Conservation (phyloP, 1,140 invertebrate species). For the Drosophila yakuba region DNA sequence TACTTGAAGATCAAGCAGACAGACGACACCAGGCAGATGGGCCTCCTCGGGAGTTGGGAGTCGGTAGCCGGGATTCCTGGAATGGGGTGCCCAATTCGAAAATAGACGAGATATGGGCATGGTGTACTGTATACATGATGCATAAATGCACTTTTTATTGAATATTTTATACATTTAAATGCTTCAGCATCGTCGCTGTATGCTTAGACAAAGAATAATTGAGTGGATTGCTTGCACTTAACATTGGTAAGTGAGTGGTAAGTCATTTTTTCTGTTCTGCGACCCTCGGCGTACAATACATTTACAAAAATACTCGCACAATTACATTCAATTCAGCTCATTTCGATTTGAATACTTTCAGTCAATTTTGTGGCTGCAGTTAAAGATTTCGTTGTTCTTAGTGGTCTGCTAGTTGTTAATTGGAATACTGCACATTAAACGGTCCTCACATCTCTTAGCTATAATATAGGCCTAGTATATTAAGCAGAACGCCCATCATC, state of each 20-base stretch:
- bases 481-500: constrained; percentile 72
- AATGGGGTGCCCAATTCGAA: constrained; percentile 43
- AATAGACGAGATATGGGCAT: constrained; percentile 30
- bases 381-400: constrained; percentile 61
- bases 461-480: constrained; percentile 75
- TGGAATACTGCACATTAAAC: constrained; percentile 65
- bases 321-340: constrained; percentile 25
- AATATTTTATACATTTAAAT: constrained; percentile 59
- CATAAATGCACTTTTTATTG: constrained; percentile 59
- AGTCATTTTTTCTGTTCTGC: constrained; percentile 11
- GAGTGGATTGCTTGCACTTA: constrained; percentile 50
- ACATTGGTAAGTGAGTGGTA: constrained; percentile 39
- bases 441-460: constrained; percentile 63
- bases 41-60: constrained; percentile 43
- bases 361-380: constrained; percentile 48
- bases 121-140: constrained; percentile 40
- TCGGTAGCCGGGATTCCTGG: constrained; percentile 52
- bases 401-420: constrained; percentile 46
- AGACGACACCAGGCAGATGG: constrained; percentile 50
- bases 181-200: constrained; percentile 42
- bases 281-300: constrained; percentile 19
- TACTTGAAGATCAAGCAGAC: constrained; percentile 55
- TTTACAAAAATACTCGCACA: constrained; percentile 34
- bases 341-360: constrained; percentile 42
- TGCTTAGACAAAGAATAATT: constrained; percentile 45